Conservation (phyloP, 2,113 vertebrate species). For the Ophthalmolycus amberensis region DNA sequence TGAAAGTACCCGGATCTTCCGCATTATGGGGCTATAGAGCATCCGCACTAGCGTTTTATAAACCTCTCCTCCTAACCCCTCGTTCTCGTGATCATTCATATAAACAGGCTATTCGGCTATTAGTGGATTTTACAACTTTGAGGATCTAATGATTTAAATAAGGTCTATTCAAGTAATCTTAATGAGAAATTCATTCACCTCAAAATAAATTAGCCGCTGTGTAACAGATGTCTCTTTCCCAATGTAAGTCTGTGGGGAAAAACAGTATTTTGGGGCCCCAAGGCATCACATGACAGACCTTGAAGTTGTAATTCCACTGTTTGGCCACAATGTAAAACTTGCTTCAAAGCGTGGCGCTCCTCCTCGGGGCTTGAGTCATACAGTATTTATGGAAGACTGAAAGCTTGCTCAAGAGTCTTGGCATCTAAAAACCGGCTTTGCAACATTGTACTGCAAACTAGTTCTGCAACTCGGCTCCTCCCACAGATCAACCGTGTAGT, state of each 20-base stretch:
- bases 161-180: background rate
- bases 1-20: background rate
- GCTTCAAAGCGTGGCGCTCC: background rate
- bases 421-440: conserved; percentile 67
- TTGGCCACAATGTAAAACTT: background rate
- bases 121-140: background rate
- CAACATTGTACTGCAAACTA: conserved; percentile 73
- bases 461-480: conserved; percentile 55
- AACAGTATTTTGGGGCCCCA: background rate
- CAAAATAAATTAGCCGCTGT: background rate
- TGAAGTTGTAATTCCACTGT: background rate
- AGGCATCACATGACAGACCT: background rate
- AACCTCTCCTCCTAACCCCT: too few relatives aligned
- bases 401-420: conserved; percentile 9
- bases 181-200: background rate
- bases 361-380: background rate
- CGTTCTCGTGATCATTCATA: background rate
- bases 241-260: background rate
- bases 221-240: background rate
- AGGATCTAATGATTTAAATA: background rate
- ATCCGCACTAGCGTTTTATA: background rate
- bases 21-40: background rate
- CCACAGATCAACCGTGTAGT: conserved; percentile 24
- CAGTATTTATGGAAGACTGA: background rate
- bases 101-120: background rate